These are phyloP conservation scores for Caerostris extrusa DNA, from an alignment of 1,140 invertebrate species.

Conservation along the genomic window DNA sequence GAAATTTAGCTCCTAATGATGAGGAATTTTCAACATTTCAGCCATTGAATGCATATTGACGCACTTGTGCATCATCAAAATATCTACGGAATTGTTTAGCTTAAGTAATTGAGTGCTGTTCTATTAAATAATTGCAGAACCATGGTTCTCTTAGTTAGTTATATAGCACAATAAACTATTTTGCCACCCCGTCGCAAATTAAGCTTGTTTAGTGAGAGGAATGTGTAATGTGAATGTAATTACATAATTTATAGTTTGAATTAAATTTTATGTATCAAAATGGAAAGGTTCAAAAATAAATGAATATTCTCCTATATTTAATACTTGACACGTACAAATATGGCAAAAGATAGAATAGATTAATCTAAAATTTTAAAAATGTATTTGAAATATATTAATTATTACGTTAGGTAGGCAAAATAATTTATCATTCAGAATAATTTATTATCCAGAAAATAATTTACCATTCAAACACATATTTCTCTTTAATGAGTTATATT, in stretches of 20 bases:
- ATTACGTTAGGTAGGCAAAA: no score
- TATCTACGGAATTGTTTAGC: neutral
- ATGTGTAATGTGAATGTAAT: neutral
- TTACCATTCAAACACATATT: no score
- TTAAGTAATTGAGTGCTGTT: neutral
- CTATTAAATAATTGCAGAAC: neutral
- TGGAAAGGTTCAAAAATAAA: no score
- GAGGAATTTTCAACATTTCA: slow-evolving; percentile 3
- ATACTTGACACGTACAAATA: no score
- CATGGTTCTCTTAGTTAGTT: neutral
- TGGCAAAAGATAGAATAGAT: no score
- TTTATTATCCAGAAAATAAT: no score
- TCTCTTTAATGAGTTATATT: no score
- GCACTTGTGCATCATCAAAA: neutral
- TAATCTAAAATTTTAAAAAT: no score
- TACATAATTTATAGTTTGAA: neutral
- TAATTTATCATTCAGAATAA: no score
- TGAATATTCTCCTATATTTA: no score
- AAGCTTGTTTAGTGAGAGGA: neutral
- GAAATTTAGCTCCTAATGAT: slow-evolving; percentile 8
- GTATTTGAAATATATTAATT: no score
- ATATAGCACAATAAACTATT: neutral
- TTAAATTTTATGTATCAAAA: no score
- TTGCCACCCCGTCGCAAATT: neutral
- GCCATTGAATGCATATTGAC: slow-evolving; percentile 7